A percentile compares a stretch with the other conserved stretches of the same genome.
Conservation (phyloP, 2,113 vertebrate genomes). For the Siphamia tubifer region DNA sequence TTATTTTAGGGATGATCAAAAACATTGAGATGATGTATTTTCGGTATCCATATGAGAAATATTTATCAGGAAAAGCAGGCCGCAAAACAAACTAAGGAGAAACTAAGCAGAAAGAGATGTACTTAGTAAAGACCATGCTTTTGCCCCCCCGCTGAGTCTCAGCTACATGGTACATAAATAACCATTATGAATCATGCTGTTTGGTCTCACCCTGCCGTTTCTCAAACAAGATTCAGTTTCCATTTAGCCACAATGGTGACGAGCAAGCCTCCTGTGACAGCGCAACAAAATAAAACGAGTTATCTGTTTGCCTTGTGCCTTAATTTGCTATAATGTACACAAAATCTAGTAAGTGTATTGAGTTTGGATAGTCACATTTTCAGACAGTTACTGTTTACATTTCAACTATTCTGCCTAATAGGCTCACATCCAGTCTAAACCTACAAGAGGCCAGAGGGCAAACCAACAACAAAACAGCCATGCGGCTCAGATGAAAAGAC, state of each 20-base stretch:
- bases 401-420: conserved; percentile 47
- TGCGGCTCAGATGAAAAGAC: conserved; percentile 38
- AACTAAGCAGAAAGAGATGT: conserved; percentile 57
- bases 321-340: background rate
- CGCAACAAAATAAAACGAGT: conserved; percentile 15
- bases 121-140: conserved; percentile 70
- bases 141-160: conserved; percentile 67
- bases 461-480: conserved; percentile 44
- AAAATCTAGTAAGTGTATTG: background rate
- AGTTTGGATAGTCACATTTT: background rate
- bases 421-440: conserved; percentile 43
- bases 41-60: conserved; percentile 17
- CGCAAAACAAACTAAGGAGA: conserved; percentile 38
- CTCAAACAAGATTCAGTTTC: conserved; percentile 75
- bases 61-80: conserved; percentile 33
- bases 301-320: conserved; percentile 14
- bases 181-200: conserved; percentile 77
- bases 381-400: conserved; percentile 46
- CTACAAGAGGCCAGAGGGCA: conserved; percentile 52
- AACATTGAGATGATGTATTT: conserved; percentile 47
- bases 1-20: conserved; percentile 70
- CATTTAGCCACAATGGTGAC: conserved; percentile 67
- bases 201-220: conserved; percentile 70
- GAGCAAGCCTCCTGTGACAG: conserved; percentile 42
- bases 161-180: conserved; percentile 77